Conservation (phyloP, 2,113 vertebrate species). For the Callocephalon fimbriatum region DNA sequence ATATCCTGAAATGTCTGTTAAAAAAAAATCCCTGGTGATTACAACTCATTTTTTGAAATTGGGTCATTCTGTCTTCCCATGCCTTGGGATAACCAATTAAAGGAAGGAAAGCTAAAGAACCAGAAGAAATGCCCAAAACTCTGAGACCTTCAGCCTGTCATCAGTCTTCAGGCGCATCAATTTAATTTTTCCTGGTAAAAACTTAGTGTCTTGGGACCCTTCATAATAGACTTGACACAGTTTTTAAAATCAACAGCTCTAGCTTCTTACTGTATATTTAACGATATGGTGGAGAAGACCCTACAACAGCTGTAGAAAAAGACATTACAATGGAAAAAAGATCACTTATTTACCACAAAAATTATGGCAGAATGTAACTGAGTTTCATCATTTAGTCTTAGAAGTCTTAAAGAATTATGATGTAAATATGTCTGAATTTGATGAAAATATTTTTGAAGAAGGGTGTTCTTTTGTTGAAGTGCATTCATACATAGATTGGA, state of each 20-base stretch:
- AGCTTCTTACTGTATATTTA: background rate
- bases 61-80: slow-evolving; percentile 42
- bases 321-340: background rate
- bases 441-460: background rate
- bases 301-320: background rate
- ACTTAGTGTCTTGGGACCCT: slow-evolving; percentile 2
- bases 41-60: slow-evolving; percentile 58
- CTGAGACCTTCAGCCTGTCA: background rate
- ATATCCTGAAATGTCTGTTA: background rate
- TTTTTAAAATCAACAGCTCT: slow-evolving; percentile 32
- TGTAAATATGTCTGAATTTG: background rate
- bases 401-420: background rate
- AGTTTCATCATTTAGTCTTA: background rate
- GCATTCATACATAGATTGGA: background rate
- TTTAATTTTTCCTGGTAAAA: slow-evolving; percentile 18
- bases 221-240: slow-evolving; percentile 5
- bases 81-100: slow-evolving; percentile 61
- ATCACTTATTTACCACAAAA: background rate
- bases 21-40: slow-evolving; percentile 23
- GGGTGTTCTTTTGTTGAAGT: background rate
- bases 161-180: background rate
- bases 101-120: background rate
- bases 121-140: slow-evolving; percentile 6
- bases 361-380: background rate
- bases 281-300: background rate